Conservation (phyloP, 2,113 vertebrate genomes). For the Neoarius graeffei region DNA sequence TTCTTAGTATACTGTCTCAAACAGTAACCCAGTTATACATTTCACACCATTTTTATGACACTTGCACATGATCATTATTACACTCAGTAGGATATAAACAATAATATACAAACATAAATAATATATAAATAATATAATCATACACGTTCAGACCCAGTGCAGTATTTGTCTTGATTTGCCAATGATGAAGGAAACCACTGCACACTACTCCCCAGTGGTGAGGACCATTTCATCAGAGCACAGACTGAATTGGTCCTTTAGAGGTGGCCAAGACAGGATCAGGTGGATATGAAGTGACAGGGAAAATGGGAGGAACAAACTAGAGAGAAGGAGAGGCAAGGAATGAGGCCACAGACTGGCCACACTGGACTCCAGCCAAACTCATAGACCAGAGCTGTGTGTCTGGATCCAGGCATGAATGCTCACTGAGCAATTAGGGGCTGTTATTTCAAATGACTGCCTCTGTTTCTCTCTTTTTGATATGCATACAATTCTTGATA, state of each 20-base stretch:
- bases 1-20: neutral
- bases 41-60: neutral
- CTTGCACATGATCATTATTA: neutral
- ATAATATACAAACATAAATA: too few relatives aligned
- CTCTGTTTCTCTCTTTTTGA: neutral
- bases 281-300: conserved; percentile 56
- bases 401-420: neutral
- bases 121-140: neutral
- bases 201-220: conserved; percentile 3
- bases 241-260: conserved; percentile 34
- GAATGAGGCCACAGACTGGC: conserved; percentile 35
- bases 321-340: conserved; percentile 18
- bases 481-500: neutral
- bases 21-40: neutral
- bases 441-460: conserved; percentile 14
- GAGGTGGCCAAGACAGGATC: conserved; percentile 46
- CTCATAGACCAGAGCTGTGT: conserved; percentile 8
- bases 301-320: conserved; percentile 54
- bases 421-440: conserved; percentile 32
- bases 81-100: too few relatives aligned
- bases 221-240: conserved; percentile 34
- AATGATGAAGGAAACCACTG: conserved; percentile 22
- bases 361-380: conserved; percentile 39
- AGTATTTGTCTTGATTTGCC: neutral
- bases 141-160: conserved; percentile 2